These are phyloP conservation scores for Phalangium opilio DNA, from an alignment of 2,888 invertebrate species.

Conservation along the genomic window DNA sequence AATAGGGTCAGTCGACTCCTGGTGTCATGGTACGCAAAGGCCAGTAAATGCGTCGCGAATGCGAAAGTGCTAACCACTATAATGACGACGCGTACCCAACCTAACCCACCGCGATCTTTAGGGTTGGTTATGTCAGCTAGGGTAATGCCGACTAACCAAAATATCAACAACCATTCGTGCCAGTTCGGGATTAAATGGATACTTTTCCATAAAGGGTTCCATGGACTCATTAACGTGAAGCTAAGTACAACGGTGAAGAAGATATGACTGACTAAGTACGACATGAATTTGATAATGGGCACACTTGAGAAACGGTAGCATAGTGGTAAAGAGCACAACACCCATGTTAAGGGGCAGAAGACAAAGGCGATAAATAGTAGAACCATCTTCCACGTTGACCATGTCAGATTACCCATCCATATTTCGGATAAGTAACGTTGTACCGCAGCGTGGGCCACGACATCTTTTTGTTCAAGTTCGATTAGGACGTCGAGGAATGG, in stretches of 20 bases:
- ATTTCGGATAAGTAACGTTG: conserved; percentile 61
- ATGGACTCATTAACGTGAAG: conserved; percentile 44
- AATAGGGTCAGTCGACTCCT: conserved; percentile 58
- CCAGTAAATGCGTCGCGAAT: conserved; percentile 72
- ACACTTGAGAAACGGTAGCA: conserved; percentile 94
- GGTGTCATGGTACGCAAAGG: conserved; percentile 31
- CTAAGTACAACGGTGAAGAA: conserved; percentile 87
- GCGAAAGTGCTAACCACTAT: conserved; percentile 63
- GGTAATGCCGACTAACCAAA: conserved; percentile 85
- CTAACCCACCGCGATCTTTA: conserved; percentile 89
- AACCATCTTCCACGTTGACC: conserved; percentile 90
- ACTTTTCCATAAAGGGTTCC: conserved; percentile 30
- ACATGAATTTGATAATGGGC: conserved; percentile 99
- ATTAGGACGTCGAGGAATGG: conserved; percentile 93
- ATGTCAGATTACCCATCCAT: conserved; percentile 92
- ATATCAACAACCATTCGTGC: conserved; percentile 89
- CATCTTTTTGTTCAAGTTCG: conserved; percentile 95
- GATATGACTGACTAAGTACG: conserved; percentile 94
- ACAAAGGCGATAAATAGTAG: conserved; percentile 83
- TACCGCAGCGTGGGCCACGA: conserved; percentile 87
- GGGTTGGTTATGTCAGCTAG: conserved; percentile 95
- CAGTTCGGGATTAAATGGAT: conserved; percentile 63
- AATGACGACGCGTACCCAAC: conserved; percentile 50
- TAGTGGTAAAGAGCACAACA: conserved; percentile 83
- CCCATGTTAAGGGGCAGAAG: conserved; percentile 89